Evolutionary conservation across 2,113 vertebrate genomes (phyloP), one percentile per base, ranked within the genome.

Genomic region (Ammospiza nelsoni): DNA sequence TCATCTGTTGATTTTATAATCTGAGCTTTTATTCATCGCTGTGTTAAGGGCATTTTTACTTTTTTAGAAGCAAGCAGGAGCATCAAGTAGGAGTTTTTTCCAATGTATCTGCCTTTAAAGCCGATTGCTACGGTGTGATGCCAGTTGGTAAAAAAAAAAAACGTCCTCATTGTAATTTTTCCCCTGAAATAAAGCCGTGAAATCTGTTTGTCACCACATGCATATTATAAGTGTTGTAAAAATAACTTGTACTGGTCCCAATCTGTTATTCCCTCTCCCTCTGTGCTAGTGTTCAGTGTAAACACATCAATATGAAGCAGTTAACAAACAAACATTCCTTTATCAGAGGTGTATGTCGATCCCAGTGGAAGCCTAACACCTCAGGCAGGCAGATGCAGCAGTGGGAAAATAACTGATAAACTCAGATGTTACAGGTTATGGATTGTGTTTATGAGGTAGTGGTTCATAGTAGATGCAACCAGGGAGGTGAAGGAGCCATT

Each of bases 301-400:
- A 98, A 96, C 92, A 90, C 91, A 98, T 96, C 88, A 95, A 90
- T 97, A 89, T 37, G 92, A 95, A 95, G 73, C 54, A 93, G 93
- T 89, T 83, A 86, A 71, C 46, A 97, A 96, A 94, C 51, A 92
- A 97, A 91, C 59, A 76, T 63, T 85, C 51, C 78, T 94, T 95
- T 96, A 80, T 94, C 92, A 80, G 72, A 83, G 48, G 81, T 39
- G 12, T 57, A 5, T 31, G 87, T 84, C 1, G 1, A 68, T 91
- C 86, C 69, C 49, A 43, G 2, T 82, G 69, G 84, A 82, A 46
- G 31, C 89, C 43, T 44, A 77, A 87, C 49, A 69, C 58, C 67
- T 97, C 87, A 77, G 63, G 68, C 81, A 49, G 68, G 71, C 77
- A 96, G 88, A 86, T 87, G 85, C 80, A 92, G 54, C 46, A 88